phyloP scores from a whole-genome alignment of 2,888 invertebrate genomes.

The Lasioglossum vierecki region DNA sequence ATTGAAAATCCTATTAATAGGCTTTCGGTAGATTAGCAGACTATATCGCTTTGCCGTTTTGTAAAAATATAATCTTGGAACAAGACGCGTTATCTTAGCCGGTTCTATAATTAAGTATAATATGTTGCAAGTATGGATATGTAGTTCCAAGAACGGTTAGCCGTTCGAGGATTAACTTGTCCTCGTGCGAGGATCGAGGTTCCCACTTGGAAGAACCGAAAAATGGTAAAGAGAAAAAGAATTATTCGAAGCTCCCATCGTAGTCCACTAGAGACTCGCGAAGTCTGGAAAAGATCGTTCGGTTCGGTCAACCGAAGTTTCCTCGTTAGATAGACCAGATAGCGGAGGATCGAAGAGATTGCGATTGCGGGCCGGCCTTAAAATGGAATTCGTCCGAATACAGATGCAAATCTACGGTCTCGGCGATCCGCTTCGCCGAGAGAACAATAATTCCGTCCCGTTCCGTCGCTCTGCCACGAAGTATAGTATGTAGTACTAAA shows the following conservation, averaged over 20 bases:
- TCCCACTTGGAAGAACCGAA: neutral
- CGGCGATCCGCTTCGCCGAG: neutral
- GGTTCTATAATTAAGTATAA: no score
- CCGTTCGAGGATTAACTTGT: no score
- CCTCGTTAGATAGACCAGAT: slow-evolving; percentile 26
- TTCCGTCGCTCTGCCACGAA: neutral
- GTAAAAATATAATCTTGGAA: no score
- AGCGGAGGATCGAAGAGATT: slow-evolving; percentile 16
- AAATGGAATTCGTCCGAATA: slow-evolving; percentile 27
- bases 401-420: slow-evolving; percentile 9
- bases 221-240: neutral
- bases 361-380: slow-evolving; percentile 25
- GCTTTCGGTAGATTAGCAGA: no score
- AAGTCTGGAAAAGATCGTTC: neutral
- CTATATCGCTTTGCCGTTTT: no score
- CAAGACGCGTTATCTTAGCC: no score
- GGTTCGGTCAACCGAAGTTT: neutral
- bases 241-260: neutral
- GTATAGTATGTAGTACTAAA: neutral
- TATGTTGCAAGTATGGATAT: no score
- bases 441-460: slow-evolving; percentile 33
- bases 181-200: no score
- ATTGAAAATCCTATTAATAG: no score
- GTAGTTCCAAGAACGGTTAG: no score
- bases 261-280: neutral